Percentiles rank a stretch among this genome's conserved stretches.
Evolutionary conservation across 2,888 invertebrate genomes (phyloP).

Genomic region (Erannis defoliaria): DNA sequence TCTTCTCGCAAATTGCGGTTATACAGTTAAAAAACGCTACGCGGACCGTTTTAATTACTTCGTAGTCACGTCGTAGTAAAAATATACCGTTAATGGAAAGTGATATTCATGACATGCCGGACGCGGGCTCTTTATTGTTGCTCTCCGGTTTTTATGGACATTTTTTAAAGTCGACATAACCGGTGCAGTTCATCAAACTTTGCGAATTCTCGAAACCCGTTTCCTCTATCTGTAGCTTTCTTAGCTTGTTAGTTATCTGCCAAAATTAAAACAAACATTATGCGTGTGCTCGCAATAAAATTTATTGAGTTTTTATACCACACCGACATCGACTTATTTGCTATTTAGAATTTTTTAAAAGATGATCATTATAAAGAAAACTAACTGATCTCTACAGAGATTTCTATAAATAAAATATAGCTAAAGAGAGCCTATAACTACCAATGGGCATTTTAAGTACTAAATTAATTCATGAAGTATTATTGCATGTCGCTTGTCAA

Average conservation of each 20-base stretch:
- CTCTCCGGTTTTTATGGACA: constrained; percentile 46
- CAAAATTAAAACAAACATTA: constrained; percentile 24
- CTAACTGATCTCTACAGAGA: constrained; percentile 1
- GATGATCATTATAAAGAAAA: neutral
- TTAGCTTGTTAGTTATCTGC: constrained; percentile 14
- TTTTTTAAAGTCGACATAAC: constrained; percentile 40
- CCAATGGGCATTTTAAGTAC: no score
- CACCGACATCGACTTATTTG: neutral
- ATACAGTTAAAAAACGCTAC: constrained; percentile 74
- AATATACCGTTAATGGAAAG: constrained; percentile 80
- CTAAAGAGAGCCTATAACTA: neutral
- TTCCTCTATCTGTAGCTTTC: constrained; percentile 35
- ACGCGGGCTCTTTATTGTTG: constrained; percentile 54
- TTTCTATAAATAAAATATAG: neutral
- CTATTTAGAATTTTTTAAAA: neutral
- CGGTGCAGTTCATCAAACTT: constrained; percentile 51
- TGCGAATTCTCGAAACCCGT: constrained; percentile 40
- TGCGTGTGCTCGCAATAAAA: constrained; percentile 14
- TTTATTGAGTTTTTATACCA: constrained; percentile 1
- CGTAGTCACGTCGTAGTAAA: constrained; percentile 77
- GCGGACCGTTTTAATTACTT: constrained; percentile 84
- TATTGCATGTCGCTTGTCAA: no score
- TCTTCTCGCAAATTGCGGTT: constrained; percentile 67
- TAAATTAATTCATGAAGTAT: no score
- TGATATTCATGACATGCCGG: constrained; percentile 69